These are phyloP conservation scores for Luscinia luscinia DNA, from an alignment of 2,797 vertebrate species.

Conservation along the genomic window DNA sequence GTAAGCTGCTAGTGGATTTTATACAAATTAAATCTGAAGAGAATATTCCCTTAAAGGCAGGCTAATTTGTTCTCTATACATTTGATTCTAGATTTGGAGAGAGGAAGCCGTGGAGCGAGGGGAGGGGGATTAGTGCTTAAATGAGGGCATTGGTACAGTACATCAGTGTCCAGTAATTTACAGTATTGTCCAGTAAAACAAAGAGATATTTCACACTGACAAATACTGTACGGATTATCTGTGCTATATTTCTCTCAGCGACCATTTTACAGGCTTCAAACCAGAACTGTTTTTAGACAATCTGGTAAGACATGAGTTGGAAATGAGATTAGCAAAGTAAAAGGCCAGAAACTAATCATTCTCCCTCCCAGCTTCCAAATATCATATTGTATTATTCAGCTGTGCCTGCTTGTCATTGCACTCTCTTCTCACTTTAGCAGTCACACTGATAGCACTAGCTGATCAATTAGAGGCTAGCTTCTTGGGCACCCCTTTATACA, in stretches of 20 bases:
- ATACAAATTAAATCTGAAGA: conserved; percentile 69
- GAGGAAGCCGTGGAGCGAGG: rapidly evolving
- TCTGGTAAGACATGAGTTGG: conserved; percentile 64
- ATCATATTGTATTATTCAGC: conserved; percentile 79
- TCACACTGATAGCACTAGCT: conserved; percentile 79
- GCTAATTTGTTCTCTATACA: conserved; percentile 50
- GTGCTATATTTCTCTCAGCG: conserved; percentile 64
- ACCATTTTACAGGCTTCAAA: conserved; percentile 66
- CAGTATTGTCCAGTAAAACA: conserved; percentile 70
- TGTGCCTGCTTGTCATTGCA: conserved; percentile 78
- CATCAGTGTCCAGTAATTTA: conserved; percentile 56
- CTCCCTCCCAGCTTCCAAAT: conserved; percentile 68
- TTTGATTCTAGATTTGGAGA: conserved; percentile 31
- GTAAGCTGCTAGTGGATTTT: conserved; percentile 65
- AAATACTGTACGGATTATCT: conserved; percentile 67
- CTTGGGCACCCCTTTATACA: conserved; percentile 75
- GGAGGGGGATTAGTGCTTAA: not conserved
- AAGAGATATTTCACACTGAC: conserved; percentile 67
- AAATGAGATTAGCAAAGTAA: conserved; percentile 75
- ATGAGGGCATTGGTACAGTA: conserved; percentile 35
- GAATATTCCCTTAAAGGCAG: conserved; percentile 62
- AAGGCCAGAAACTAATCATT: conserved; percentile 75
- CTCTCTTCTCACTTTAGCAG: conserved; percentile 77
- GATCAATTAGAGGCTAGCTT: conserved; percentile 83
- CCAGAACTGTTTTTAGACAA: conserved; percentile 63